Conservation (phyloP, 2,888 invertebrate species). For the Nasonia oneida region DNA sequence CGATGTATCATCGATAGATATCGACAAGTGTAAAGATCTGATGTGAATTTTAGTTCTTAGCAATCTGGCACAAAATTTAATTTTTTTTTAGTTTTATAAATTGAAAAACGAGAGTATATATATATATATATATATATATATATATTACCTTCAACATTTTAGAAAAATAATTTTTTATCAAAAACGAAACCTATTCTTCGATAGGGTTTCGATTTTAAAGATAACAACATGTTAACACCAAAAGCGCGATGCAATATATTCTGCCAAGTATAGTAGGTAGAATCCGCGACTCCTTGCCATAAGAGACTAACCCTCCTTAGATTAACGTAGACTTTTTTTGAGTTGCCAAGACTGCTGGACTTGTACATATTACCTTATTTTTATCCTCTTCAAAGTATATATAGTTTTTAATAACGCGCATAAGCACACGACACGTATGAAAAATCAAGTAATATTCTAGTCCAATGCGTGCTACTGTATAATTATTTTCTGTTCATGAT, state of each 20-base stretch:
- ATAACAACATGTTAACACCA: slow-evolving; percentile 22
- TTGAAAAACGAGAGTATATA: slow-evolving; percentile 12
- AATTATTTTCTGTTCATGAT: slow-evolving; percentile 54
- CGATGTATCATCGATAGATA: slow-evolving; percentile 53
- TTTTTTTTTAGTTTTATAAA: slow-evolving; percentile 48
- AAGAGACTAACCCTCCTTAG: slow-evolving; percentile 63
- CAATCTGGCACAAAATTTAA: slow-evolving; percentile 39
- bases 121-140: neutral
- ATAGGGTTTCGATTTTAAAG: slow-evolving; percentile 53
- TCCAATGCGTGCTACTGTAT: slow-evolving; percentile 67
- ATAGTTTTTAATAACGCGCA: slow-evolving; percentile 65
- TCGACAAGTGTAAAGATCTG: slow-evolving; percentile 36
- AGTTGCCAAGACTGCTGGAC: slow-evolving; percentile 68
- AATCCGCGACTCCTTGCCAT: slow-evolving; percentile 61
- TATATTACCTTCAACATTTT: slow-evolving; percentile 22
- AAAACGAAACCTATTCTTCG: slow-evolving; percentile 41
- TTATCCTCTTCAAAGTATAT: slow-evolving; percentile 50
- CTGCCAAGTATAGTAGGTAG: slow-evolving; percentile 47
- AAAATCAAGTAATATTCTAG: slow-evolving; percentile 66
- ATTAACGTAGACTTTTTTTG: slow-evolving; percentile 59
- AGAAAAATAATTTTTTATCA: slow-evolving; percentile 21
- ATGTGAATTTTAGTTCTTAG: slow-evolving; percentile 36
- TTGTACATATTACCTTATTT: slow-evolving; percentile 67
- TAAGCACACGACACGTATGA: slow-evolving; percentile 55
- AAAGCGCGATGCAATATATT: slow-evolving; percentile 37